Percentiles rank a stretch among this genome's conserved stretches.
phyloP scores from a whole-genome alignment of 1,140 invertebrate genomes.

The Adoxophyes honmai region DNA sequence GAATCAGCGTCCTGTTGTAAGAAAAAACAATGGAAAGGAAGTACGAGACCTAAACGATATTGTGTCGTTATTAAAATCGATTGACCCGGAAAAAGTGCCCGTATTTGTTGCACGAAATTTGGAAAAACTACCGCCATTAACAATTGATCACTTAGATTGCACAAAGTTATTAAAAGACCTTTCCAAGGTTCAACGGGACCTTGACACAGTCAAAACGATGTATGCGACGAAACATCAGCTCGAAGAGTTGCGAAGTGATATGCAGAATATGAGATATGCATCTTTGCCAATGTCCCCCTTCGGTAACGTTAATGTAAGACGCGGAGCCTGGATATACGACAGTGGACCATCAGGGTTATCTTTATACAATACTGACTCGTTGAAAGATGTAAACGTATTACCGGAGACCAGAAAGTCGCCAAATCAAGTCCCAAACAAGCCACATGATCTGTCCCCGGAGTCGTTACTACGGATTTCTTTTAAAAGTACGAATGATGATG shows the following conservation, averaged over 20 bases:
- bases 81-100: neutral
- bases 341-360: neutral
- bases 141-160: neutral
- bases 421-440: neutral
- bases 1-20: neutral
- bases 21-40: neutral
- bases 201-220: neutral
- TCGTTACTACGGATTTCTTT: neutral
- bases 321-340: neutral
- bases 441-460: neutral
- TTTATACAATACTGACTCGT: neutral
- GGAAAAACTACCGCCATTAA: neutral
- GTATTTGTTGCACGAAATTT: neutral
- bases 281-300: neutral
- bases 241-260: neutral
- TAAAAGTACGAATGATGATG: neutral
- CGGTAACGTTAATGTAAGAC: neutral
- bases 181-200: neutral
- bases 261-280: neutral
- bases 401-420: neutral
- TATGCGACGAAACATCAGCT: neutral
- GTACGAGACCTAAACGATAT: neutral
- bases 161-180: slow-evolving; percentile 4
- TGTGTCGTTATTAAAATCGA: neutral
- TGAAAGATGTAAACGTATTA: too few species aligned